These are phyloP conservation scores for Cherax quadricarinatus DNA, from an alignment of 1,140 invertebrate genomes.

Conservation along the genomic window DNA sequence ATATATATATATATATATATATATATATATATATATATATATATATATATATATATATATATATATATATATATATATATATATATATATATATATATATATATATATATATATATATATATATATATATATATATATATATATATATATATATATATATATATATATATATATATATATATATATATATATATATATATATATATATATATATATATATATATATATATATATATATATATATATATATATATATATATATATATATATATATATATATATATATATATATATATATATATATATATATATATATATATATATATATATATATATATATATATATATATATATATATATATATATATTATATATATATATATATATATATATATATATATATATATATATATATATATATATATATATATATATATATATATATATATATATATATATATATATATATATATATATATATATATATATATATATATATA, in stretches of 20 bases:
- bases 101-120: too few species aligned
- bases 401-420: background rate
- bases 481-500: background rate
- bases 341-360: background rate
- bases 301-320: background rate
- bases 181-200: too few species aligned
- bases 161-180: too few species aligned
- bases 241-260: background rate
- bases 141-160: too few species aligned
- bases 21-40: too few species aligned
- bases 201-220: conserved; percentile 20
- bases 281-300: conserved; percentile 1
- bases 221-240: conserved; percentile 13
- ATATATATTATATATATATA: background rate
- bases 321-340: background rate
- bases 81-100: too few species aligned
- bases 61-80: too few species aligned
- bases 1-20: too few species aligned
- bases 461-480: background rate
- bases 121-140: too few species aligned
- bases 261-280: background rate
- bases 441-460: background rate
- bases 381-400: background rate
- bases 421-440: background rate
- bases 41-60: too few species aligned